Conservation (phyloP, 2,113 vertebrate genomes). For the Ascaphus truei region DNA sequence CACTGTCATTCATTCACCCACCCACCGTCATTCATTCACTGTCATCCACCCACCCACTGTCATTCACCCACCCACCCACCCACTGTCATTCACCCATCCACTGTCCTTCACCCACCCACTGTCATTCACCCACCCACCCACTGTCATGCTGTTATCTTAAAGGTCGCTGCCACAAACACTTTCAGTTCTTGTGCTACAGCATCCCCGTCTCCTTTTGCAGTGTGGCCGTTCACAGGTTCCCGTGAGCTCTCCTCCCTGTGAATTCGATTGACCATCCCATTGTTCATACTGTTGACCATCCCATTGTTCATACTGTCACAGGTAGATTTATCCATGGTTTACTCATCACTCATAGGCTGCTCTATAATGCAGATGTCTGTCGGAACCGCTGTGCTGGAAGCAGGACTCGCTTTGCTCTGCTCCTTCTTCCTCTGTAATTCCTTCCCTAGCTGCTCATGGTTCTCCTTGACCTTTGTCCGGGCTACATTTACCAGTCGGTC, state of each 20-base stretch:
- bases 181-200: constrained; percentile 73
- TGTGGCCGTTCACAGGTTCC: constrained; percentile 67
- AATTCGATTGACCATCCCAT: too few relatives aligned
- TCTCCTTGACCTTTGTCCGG: constrained; percentile 71
- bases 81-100: too few relatives aligned
- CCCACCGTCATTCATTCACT: too few relatives aligned
- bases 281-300: too few relatives aligned
- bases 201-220: constrained; percentile 44
- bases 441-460: constrained; percentile 68
- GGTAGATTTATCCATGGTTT: constrained; percentile 76
- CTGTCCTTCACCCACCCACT: too few relatives aligned
- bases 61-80: too few relatives aligned
- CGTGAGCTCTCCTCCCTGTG: constrained; percentile 47
- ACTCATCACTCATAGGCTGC: constrained; percentile 67
- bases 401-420: constrained; percentile 26
- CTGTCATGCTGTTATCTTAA: too few relatives aligned
- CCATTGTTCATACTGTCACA: constrained; percentile 59
- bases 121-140: too few relatives aligned
- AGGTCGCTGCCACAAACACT: constrained; percentile 81
- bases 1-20: too few relatives aligned
- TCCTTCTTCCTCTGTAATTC: constrained; percentile 69
- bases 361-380: constrained; percentile 65
- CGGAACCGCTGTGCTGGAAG: constrained; percentile 21
- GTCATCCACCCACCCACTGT: too few relatives aligned
- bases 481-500: constrained; percentile 80